Evolutionary conservation across 2,113 vertebrate genomes (phyloP).

Genomic region (Passer montanus): DNA sequence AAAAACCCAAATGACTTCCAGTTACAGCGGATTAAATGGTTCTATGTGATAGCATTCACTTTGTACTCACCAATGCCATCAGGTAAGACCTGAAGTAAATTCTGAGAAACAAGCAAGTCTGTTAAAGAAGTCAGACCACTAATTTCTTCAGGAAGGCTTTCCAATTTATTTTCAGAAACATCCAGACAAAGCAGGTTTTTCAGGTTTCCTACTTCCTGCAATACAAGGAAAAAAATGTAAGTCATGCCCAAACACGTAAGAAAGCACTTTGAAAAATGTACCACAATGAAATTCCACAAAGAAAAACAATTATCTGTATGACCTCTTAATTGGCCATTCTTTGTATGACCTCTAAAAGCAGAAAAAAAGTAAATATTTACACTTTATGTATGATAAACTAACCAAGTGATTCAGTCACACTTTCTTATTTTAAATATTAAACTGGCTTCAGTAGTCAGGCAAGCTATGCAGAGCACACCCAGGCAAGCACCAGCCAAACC

Average conservation of each 20-base stretch:
- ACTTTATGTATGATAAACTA: neutral
- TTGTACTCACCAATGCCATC: slow-evolving; percentile 87
- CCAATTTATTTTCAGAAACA: slow-evolving; percentile 96
- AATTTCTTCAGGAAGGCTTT: slow-evolving; percentile 91
- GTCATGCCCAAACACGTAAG: slow-evolving; percentile 23
- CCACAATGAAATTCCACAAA: neutral
- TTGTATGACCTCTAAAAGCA: neutral
- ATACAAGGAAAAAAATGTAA: slow-evolving; percentile 35
- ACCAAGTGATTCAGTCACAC: neutral
- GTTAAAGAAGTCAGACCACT: slow-evolving; percentile 85
- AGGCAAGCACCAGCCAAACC: slow-evolving; percentile 2
- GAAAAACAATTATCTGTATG: neutral
- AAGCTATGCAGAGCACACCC: neutral
- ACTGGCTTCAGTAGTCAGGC: neutral
- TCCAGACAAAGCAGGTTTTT: slow-evolving; percentile 94
- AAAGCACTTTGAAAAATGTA: slow-evolving; percentile 5
- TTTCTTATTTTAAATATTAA: neutral
- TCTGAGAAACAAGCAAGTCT: slow-evolving; percentile 95
- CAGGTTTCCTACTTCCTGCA: slow-evolving; percentile 90
- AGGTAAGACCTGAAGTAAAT: slow-evolving; percentile 88
- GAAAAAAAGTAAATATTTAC: neutral
- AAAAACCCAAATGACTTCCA: neutral
- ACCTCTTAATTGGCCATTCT: neutral
- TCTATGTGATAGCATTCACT: neutral
- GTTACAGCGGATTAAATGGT: neutral